Conservation (phyloP, 2,888 invertebrate genomes). For the Dolomedes plantarius region DNA sequence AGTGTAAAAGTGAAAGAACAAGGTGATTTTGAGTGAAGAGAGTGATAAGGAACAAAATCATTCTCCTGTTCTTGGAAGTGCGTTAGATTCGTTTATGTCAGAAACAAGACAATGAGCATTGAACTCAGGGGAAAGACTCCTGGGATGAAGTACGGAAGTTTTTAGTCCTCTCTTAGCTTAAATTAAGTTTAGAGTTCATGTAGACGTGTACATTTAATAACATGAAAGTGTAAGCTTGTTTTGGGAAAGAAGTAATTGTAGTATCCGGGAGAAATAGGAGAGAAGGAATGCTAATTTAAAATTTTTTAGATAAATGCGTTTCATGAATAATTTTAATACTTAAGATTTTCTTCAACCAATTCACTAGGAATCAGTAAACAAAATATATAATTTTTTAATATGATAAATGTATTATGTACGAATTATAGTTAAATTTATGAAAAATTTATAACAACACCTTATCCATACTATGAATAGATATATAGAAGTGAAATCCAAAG, state of each 20-base stretch:
- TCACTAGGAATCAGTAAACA: too few species aligned
- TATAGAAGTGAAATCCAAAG: too few species aligned
- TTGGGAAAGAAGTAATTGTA: not conserved
- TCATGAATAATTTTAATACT: too few species aligned
- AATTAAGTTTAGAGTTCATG: slow-evolving; percentile 1
- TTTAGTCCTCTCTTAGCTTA: not conserved
- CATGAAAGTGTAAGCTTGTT: not conserved
- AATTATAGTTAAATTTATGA: too few species aligned
- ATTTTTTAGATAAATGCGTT: too few species aligned
- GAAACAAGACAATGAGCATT: not conserved
- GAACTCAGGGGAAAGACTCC: not conserved
- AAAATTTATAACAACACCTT: too few species aligned
- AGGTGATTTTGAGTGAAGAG: not conserved
- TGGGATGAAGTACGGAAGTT: not conserved
- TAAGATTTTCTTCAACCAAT: too few species aligned
- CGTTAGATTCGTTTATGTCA: not conserved
- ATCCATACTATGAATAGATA: too few species aligned
- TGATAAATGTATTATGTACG: too few species aligned
- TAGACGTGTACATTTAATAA: not conserved
- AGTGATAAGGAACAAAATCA: not conserved
- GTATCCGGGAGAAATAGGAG: too few species aligned
- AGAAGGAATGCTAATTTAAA: too few species aligned
- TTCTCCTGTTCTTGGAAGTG: not conserved
- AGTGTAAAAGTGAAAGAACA: slow-evolving; percentile 7
- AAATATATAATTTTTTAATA: too few species aligned